Evolutionary conservation across 2,797 vertebrate species (phyloP).

Genomic region (Lophotriccus pileatus): DNA sequence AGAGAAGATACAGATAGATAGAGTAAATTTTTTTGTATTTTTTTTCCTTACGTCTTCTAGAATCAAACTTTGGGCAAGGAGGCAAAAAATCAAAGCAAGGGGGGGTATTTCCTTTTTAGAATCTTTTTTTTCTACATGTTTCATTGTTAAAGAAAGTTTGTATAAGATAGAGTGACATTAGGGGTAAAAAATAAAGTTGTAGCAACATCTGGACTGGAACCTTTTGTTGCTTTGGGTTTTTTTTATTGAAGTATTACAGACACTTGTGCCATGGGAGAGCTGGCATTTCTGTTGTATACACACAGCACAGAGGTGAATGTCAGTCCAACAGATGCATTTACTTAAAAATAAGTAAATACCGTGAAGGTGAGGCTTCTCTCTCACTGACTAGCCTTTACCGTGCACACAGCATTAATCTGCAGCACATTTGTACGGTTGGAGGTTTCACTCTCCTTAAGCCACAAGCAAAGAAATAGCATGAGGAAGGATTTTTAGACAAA

Average conservation of each 20-base stretch:
- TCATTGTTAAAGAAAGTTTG: not conserved
- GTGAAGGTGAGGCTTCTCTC: not conserved
- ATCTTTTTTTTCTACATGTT: not conserved
- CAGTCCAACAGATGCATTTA: not conserved
- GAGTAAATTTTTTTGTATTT: not conserved
- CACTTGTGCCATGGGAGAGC: not conserved
- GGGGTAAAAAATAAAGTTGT: not conserved
- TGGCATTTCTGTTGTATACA: not conserved
- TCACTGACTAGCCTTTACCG: not conserved
- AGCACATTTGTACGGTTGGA: not conserved
- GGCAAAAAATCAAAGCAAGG: not conserved
- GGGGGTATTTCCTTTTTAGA: not conserved
- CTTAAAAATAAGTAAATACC: slow-evolving; percentile 18
- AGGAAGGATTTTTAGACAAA: not conserved
- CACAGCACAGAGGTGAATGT: not conserved
- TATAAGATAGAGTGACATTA: not conserved
- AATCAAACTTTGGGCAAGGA: not conserved
- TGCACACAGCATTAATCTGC: not conserved
- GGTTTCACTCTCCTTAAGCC: not conserved
- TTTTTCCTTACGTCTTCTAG: not conserved
- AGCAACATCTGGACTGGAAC: not conserved
- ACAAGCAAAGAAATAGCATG: not conserved
- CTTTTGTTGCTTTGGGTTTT: not conserved
- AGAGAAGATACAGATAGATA: not conserved
- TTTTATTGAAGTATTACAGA: not conserved